phyloP scores from a whole-genome alignment of 1,140 invertebrate genomes.

The Yoshiicerus persimilis region DNA sequence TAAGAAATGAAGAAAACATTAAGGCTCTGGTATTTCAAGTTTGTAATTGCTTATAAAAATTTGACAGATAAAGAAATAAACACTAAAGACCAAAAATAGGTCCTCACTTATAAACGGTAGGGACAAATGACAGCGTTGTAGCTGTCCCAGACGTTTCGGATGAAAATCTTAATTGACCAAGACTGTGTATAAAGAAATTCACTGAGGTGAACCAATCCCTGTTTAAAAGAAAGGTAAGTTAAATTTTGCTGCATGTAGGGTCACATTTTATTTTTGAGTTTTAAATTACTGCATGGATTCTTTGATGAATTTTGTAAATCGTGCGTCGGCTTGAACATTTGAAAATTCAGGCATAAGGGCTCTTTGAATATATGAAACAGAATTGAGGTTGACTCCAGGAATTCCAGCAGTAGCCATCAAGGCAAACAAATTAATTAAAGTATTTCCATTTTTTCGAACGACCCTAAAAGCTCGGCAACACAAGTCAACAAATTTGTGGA shows the following conservation, averaged over 20 bases:
- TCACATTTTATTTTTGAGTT: background rate
- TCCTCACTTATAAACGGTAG: constrained; percentile 89
- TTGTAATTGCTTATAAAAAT: background rate
- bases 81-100: constrained; percentile 38
- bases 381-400: constrained; percentile 85
- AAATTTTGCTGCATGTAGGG: too few species aligned
- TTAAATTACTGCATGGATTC: constrained; percentile 69
- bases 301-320: constrained; percentile 89
- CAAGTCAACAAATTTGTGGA: constrained; percentile 96
- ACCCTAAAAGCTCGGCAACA: constrained; percentile 98
- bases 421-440: constrained; percentile 90
- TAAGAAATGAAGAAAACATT: constrained; percentile 54
- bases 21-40: background rate
- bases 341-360: constrained; percentile 85
- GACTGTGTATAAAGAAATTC: constrained; percentile 96
- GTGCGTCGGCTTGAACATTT: constrained; percentile 90
- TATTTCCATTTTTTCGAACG: constrained; percentile 87
- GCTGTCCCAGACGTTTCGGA: constrained; percentile 79
- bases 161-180: constrained; percentile 89
- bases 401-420: constrained; percentile 79
- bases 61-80: background rate
- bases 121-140: constrained; percentile 83
- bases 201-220: constrained; percentile 83
- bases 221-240: constrained; percentile 30
- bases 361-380: constrained; percentile 87